Percentiles rank a stretch among this genome's conserved stretches.
phyloP scores from a whole-genome alignment of 2,113 vertebrate genomes.

The Opisthocomus hoazin region DNA sequence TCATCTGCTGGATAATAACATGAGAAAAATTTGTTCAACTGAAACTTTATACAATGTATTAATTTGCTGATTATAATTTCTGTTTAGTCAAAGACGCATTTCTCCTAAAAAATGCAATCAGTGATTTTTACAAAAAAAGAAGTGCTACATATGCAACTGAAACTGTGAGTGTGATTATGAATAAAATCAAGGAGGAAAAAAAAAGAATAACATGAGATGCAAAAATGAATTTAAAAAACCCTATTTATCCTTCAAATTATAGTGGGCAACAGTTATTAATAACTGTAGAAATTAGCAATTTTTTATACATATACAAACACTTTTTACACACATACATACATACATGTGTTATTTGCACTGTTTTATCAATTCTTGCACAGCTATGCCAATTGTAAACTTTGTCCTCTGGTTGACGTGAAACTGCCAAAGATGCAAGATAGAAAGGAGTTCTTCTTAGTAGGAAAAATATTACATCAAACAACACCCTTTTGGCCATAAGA shows the following conservation, averaged over 20 bases:
- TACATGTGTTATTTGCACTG: background rate
- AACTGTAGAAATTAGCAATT: background rate
- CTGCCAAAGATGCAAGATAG: background rate
- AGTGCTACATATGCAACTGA: background rate
- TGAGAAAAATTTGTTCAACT: background rate
- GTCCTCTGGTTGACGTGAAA: background rate
- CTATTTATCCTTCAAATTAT: background rate
- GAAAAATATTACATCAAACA: background rate
- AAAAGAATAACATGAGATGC: fast-evolving
- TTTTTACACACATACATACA: background rate
- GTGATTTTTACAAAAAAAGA: background rate
- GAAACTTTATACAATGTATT: background rate
- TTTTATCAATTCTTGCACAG: background rate
- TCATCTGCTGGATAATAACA: background rate
- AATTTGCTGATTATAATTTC: background rate
- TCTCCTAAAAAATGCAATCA: background rate
- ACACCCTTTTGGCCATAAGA: background rate
- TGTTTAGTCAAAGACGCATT: background rate
- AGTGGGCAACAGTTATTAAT: background rate
- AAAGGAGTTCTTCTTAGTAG: background rate
- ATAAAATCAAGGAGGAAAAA: background rate
- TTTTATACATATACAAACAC: background rate
- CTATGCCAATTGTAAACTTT: background rate
- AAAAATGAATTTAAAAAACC: background rate
- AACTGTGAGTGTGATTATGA: background rate